Evolutionary conservation across 2,797 vertebrate species (phyloP).

Genomic region (Pangasius macronema): DNA sequence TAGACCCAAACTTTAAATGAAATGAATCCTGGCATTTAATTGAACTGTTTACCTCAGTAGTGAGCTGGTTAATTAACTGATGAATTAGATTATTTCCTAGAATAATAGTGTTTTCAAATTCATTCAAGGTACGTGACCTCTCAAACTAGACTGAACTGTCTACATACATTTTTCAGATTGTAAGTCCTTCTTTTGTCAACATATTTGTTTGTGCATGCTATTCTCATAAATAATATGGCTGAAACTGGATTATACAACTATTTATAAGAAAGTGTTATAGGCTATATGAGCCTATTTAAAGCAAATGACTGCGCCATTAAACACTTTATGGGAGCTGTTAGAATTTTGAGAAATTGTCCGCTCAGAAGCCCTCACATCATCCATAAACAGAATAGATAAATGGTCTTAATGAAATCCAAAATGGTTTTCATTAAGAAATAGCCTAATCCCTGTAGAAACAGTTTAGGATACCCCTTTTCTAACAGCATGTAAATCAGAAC

Average conservation of each 20-base stretch:
- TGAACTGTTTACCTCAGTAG: constrained; percentile 19
- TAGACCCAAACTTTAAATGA: neutral
- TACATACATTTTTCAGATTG: neutral
- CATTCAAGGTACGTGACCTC: neutral
- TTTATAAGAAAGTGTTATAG: neutral
- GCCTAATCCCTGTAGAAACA: neutral
- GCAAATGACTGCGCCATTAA: neutral
- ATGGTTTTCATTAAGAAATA: neutral
- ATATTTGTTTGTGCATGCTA: neutral
- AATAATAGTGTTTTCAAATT: neutral
- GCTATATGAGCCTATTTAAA: neutral
- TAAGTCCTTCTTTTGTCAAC: neutral
- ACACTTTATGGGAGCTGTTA: neutral
- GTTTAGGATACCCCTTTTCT: neutral
- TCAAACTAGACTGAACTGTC: neutral
- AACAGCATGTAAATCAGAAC: neutral
- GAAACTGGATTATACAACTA: neutral
- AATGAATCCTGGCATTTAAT: constrained; percentile 6
- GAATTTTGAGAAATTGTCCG: neutral
- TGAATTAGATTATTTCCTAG: constrained; percentile 14
- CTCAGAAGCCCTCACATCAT: neutral
- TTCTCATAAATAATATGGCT: neutral
- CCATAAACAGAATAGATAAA: neutral
- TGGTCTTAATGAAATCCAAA: neutral
- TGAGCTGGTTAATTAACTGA: neutral